Conservation (phyloP, 2,113 vertebrate species). For the Nyctibius bracteatus region DNA sequence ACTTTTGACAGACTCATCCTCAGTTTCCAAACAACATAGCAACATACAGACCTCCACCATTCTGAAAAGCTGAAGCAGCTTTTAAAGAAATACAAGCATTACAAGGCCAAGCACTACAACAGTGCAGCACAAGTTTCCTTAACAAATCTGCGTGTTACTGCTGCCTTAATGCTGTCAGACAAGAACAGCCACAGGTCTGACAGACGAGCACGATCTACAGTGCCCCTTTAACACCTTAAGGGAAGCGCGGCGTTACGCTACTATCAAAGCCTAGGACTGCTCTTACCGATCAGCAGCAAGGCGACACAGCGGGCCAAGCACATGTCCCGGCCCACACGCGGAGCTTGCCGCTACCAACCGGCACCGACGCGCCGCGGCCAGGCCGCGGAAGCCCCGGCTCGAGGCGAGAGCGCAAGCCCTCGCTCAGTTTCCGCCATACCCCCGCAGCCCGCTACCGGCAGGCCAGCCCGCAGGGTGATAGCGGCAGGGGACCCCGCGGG, state of each 20-base stretch:
- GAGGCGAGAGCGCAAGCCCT: fast-evolving
- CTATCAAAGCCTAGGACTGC: fast-evolving
- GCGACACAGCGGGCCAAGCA: fast-evolving
- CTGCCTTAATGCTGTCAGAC: fast-evolving
- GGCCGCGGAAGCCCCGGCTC: fast-evolving
- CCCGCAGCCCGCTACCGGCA: fast-evolving
- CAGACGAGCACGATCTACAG: fast-evolving
- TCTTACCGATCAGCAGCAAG: fast-evolving
- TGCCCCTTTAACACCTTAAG: fast-evolving
- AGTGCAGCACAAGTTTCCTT: fast-evolving
- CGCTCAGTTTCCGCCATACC: not conserved
- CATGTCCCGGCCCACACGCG: fast-evolving
- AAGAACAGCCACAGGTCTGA: fast-evolving
- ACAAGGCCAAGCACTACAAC: fast-evolving
- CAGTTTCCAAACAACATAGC: fast-evolving
- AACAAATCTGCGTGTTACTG: fast-evolving
- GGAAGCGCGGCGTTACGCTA: fast-evolving
- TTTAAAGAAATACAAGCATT: fast-evolving
- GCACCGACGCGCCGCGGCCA: not conserved
- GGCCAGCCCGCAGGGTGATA: fast-evolving
- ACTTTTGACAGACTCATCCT: not conserved
- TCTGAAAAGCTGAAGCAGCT: fast-evolving
- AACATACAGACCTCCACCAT: fast-evolving
- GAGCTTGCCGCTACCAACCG: fast-evolving
- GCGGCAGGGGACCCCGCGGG: fast-evolving